Conservation (phyloP, 1,140 invertebrate species). For the Micrasema longulum region DNA sequence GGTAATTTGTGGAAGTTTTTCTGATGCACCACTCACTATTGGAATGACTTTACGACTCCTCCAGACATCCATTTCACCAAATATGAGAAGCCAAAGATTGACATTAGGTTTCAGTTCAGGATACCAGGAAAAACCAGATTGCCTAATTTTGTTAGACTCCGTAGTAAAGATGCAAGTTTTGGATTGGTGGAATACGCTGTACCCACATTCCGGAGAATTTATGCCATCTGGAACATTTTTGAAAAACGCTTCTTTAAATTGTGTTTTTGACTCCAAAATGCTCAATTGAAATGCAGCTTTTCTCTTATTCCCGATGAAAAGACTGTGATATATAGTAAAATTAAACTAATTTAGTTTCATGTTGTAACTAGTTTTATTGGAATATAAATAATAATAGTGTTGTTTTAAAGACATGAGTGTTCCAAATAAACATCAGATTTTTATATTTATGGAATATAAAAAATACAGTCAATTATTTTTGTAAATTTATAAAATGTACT, state of each 20-base stretch:
- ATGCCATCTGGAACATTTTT: too few relatives aligned
- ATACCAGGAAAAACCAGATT: constrained; percentile 35
- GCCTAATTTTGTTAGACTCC: constrained; percentile 37
- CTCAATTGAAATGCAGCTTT: too few relatives aligned
- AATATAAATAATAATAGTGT: too few relatives aligned
- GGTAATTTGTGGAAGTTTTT: constrained; percentile 47
- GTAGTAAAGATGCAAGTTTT: constrained; percentile 49
- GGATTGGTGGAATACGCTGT: constrained; percentile 49
- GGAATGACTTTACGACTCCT: constrained; percentile 45
- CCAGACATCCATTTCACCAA: constrained; percentile 43
- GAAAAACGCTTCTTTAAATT: background rate
- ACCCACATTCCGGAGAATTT: background rate
- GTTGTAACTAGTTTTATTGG: too few relatives aligned
- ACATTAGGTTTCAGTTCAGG: constrained; percentile 45
- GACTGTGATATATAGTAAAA: too few relatives aligned
- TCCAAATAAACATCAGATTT: too few relatives aligned
- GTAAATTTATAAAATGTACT: too few relatives aligned
- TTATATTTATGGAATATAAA: too few relatives aligned
- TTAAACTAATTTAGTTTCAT: too few relatives aligned
- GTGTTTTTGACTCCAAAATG: background rate
- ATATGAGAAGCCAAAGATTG: constrained; percentile 44
- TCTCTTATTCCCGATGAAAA: too few relatives aligned
- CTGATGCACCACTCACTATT: constrained; percentile 39
- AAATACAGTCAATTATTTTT: too few relatives aligned
- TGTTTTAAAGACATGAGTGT: too few relatives aligned